Evolutionary conservation across 2,888 invertebrate species (phyloP).

Genomic region (Cosmorhoe ocellata): DNA sequence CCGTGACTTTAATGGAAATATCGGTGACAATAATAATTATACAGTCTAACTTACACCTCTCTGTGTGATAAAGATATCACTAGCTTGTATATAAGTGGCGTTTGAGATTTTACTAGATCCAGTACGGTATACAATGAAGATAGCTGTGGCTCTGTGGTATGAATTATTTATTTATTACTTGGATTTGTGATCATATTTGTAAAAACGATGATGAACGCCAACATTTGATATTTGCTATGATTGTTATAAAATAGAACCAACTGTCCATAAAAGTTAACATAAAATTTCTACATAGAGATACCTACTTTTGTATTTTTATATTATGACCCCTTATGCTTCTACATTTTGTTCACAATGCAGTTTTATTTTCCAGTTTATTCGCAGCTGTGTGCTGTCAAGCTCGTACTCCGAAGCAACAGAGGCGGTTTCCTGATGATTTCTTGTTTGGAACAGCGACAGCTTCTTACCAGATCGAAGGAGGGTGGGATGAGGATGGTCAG

Average conservation of each 20-base stretch:
- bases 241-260: no score
- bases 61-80: no score
- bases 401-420: slow-evolving; percentile 26
- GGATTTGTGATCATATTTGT: neutral
- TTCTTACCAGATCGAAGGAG: slow-evolving; percentile 62
- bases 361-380: slow-evolving; percentile 1
- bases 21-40: no score
- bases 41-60: no score
- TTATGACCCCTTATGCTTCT: neutral
- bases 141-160: slow-evolving; percentile 18
- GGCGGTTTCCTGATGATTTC: slow-evolving; percentile 58
- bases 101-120: no score
- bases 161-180: neutral
- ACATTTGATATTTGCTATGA: neutral
- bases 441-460: slow-evolving; percentile 61
- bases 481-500: slow-evolving; percentile 59
- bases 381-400: slow-evolving; percentile 31
- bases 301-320: no score
- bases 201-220: no score
- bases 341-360: neutral
- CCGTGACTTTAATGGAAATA: no score
- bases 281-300: no score
- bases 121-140: slow-evolving; percentile 14
- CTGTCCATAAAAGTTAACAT: no score
- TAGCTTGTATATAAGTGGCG: no score